Percentiles rank a stretch among this genome's conserved stretches.
Conservation (phyloP, 2,113 vertebrate genomes). For the Eulacestoma nigropectus region DNA sequence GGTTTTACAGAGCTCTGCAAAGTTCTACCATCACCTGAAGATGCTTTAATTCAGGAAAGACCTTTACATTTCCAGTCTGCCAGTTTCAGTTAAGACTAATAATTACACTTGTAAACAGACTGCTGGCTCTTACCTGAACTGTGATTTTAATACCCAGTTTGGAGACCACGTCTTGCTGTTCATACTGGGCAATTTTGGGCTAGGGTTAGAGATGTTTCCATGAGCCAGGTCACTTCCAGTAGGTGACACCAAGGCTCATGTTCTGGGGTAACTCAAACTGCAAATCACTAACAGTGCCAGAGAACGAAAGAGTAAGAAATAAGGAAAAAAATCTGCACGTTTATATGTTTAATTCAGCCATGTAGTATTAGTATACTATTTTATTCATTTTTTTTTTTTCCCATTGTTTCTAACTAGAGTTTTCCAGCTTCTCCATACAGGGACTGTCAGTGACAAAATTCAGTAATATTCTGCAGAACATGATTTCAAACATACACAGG, state of each 20-base stretch:
- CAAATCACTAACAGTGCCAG: not conserved
- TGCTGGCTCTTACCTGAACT: constrained; percentile 31
- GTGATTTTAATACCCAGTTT: constrained; percentile 5
- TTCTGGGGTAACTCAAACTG: not conserved
- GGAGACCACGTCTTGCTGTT: not conserved
- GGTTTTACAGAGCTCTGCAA: not conserved
- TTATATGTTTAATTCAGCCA: not conserved
- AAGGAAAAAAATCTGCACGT: not conserved
- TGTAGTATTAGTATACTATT: not conserved
- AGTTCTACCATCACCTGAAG: constrained; percentile 20
- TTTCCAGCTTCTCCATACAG: not conserved
- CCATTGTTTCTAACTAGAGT: not conserved
- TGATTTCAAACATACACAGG: not conserved
- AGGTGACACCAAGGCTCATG: not conserved
- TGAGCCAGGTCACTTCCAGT: not conserved
- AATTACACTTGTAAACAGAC: constrained; percentile 31
- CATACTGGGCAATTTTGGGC: not conserved
- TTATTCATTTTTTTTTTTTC: not conserved
- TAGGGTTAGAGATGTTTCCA: not conserved
- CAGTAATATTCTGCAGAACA: not conserved
- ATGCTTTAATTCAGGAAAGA: constrained; percentile 26
- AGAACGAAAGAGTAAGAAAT: not conserved
- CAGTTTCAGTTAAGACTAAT: constrained; percentile 52
- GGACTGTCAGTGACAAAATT: not conserved
- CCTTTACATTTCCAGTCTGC: not conserved